phyloP scores from a whole-genome alignment of 2,888 invertebrate genomes.

The Drosophila monieri region DNA sequence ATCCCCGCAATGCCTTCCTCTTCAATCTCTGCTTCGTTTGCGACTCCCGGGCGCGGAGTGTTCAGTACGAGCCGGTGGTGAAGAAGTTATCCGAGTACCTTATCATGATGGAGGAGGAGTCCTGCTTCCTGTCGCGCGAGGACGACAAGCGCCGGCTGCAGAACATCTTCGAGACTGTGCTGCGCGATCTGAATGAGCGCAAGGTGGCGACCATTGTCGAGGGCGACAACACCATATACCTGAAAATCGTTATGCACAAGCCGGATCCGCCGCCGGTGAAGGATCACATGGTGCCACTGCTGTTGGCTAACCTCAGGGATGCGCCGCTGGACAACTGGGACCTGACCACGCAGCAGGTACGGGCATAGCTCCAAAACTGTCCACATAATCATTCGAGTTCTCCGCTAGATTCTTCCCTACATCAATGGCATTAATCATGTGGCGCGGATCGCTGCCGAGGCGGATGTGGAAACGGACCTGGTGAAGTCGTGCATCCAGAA shows the following conservation, averaged over 20 bases:
- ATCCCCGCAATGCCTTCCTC: constrained; percentile 96
- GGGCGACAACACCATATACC: constrained; percentile 93
- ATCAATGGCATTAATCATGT: constrained; percentile 97
- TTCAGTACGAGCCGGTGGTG: constrained; percentile 96
- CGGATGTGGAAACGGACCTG: constrained; percentile 96
- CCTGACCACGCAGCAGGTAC: constrained; percentile 95
- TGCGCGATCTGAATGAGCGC: constrained; percentile 92
- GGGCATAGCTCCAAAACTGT: neutral
- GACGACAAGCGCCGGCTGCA: constrained; percentile 88
- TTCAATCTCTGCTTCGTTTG: constrained; percentile 98
- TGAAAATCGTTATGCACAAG: constrained; percentile 93
- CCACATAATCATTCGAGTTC: neutral
- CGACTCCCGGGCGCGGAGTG: constrained; percentile 93
- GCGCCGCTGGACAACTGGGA: constrained; percentile 93
- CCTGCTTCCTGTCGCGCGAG: constrained; percentile 90
- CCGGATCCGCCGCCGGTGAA: constrained; percentile 92
- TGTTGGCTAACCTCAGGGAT: constrained; percentile 87
- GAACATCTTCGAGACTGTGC: constrained; percentile 90
- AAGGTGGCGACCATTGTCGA: constrained; percentile 92
- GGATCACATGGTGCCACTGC: constrained; percentile 96
- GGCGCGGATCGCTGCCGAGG: constrained; percentile 93
- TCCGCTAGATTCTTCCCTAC: constrained; percentile 86
- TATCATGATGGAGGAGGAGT: constrained; percentile 94
- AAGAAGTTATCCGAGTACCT: constrained; percentile 97
- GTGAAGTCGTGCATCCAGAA: constrained; percentile 98